phyloP scores from a whole-genome alignment of 2,113 vertebrate species.

The Tachysurus fulvidraco region DNA sequence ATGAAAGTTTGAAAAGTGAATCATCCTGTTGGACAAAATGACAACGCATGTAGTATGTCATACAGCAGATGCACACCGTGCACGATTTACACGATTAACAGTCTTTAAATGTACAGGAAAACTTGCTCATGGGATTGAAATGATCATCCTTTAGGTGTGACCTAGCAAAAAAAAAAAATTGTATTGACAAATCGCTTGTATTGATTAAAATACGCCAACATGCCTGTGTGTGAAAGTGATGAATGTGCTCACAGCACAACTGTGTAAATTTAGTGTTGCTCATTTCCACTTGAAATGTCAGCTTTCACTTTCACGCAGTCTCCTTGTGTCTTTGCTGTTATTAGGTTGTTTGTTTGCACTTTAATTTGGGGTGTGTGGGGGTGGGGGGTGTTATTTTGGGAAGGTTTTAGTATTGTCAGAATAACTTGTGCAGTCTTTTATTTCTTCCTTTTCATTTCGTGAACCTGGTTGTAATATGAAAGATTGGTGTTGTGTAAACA shows the following conservation, averaged over 20 bases:
- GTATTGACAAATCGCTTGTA: background rate
- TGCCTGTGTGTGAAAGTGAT: background rate
- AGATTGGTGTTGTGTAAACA: background rate
- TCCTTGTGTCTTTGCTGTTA: slow-evolving; percentile 2
- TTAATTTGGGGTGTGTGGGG: slow-evolving; percentile 10
- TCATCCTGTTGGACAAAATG: no score
- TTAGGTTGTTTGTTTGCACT: slow-evolving; percentile 42
- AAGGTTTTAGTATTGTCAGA: slow-evolving; percentile 1
- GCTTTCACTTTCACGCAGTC: background rate
- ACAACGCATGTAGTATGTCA: no score
- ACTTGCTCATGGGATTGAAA: background rate
- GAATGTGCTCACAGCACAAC: background rate
- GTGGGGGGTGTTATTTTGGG: background rate
- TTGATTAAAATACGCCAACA: background rate
- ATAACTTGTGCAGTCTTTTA: background rate
- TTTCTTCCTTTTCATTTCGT: background rate
- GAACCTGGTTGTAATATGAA: background rate
- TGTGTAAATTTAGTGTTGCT: background rate
- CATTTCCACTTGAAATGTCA: background rate
- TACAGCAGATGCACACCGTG: background rate
- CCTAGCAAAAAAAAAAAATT: background rate
- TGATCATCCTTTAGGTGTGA: background rate
- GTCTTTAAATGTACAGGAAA: background rate
- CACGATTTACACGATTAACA: background rate
- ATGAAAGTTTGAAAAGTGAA: background rate